phyloP scores from a whole-genome alignment of 2,888 invertebrate species.

The Petrolisthes manimaculis region DNA sequence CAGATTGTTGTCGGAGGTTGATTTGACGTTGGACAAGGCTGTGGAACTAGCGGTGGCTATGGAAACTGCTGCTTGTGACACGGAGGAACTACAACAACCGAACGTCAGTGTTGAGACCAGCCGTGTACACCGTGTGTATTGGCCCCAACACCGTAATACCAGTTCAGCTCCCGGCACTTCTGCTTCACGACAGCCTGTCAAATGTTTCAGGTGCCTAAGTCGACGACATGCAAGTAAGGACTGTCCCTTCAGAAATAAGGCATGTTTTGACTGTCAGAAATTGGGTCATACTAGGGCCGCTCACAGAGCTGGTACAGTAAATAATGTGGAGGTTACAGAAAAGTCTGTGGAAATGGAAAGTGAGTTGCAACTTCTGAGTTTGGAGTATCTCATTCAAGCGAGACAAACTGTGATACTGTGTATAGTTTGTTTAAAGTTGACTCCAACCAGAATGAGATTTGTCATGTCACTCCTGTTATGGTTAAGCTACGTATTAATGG shows the following conservation, averaged over 20 bases:
- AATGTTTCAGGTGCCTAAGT: slow-evolving; percentile 3
- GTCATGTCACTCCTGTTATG: too few species aligned
- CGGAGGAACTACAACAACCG: neutral
- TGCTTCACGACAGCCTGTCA: neutral
- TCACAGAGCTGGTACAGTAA: neutral
- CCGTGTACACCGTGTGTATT: neutral
- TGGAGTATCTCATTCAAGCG: too few species aligned
- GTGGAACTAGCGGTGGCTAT: slow-evolving; percentile 3
- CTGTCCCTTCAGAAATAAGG: neutral
- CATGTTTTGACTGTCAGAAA: neutral
- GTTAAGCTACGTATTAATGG: too few species aligned
- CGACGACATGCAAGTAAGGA: neutral
- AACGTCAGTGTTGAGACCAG: neutral
- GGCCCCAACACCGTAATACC: too few species aligned
- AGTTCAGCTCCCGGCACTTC: neutral
- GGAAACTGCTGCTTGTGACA: neutral
- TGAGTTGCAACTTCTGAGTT: too few species aligned
- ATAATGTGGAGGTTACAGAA: neutral
- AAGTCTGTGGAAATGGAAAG: neutral
- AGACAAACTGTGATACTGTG: too few species aligned
- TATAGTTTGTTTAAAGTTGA: too few species aligned
- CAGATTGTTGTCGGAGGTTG: neutral
- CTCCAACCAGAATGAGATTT: too few species aligned
- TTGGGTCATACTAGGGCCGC: slow-evolving; percentile 1
- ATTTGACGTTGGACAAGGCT: neutral